Evolutionary conservation across 2,888 invertebrate genomes (phyloP), one percentile per base, ranked within the genome.

Genomic region (Zygothrica quintamaculata): DNA sequence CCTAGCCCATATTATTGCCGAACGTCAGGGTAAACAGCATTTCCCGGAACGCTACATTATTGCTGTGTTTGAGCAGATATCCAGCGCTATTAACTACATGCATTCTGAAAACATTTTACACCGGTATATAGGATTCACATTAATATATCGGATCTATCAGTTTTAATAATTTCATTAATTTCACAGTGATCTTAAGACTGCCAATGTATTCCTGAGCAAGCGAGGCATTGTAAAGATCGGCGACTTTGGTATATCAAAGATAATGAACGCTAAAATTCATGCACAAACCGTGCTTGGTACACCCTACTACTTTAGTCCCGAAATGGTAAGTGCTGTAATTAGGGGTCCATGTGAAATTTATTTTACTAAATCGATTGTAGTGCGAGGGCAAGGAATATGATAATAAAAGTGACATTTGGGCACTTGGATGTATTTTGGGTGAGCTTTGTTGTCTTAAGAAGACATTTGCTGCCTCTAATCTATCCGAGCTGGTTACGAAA

Each of bases 321-420:
- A 95, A 91, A 94, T 95, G 93, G 93, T 92, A 91, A 90, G 50
- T 7, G 5, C 1, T 12, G 3, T 11, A 9, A 2, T 3, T 16
- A 7, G 0, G 31, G 7, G n/a, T 12, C 9, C 1, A 7, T 15
- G 7, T 4, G 18, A 37, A 11, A 25, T 2, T 15, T 8, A 12
- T 12, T n/a, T 34, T 53, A 26, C 25, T 1, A 6, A 0, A 8
- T 3, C 3, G 4, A 7, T 44, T 59, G 6, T 84, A 95, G 95
- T 95, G 95, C 88, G 95, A 95, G 90, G 95, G 95, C 3, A 94
- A 94, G 81, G 93, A 94, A 42, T 95, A 95, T 87, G 94, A 95
- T 88, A 93, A 94, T 81, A 95, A 95, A 88, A 94, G 95, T 29
- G 95, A 95, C 87, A 94, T 95, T 69, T 96, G 95, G 95, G 95